A percentile compares a stretch with the other conserved stretches of the same genome.
These are phyloP conservation scores for Poeciliopsis retropinna DNA, from an alignment of 2,113 vertebrate species.

Conservation along the genomic window DNA sequence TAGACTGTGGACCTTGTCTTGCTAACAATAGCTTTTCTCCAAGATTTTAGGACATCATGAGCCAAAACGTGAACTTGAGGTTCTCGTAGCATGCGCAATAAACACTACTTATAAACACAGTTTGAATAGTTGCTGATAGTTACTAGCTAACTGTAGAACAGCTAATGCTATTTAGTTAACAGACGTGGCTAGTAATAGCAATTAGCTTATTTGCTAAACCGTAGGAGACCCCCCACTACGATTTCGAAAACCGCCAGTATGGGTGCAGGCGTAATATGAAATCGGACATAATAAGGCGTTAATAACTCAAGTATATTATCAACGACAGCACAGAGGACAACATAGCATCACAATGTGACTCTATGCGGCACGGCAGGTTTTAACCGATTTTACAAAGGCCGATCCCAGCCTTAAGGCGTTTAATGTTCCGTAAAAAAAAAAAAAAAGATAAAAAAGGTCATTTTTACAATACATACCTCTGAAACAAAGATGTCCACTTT, in stretches of 20 bases:
- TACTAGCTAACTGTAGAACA: background rate
- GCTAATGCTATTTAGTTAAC: background rate
- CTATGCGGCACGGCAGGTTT: conserved; percentile 9
- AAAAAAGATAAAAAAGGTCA: background rate
- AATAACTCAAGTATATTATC: background rate
- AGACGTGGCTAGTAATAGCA: background rate
- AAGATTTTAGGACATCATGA: background rate
- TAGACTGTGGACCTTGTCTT: background rate
- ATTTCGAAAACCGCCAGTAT: background rate
- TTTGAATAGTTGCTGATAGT: background rate
- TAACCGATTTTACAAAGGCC: background rate
- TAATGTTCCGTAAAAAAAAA: background rate
- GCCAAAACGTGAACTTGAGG: background rate
- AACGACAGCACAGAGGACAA: background rate
- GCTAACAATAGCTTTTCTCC: background rate
- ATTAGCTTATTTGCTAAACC: background rate
- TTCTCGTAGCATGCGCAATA: background rate
- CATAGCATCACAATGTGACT: conserved; percentile 35
- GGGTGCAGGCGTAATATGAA: background rate
- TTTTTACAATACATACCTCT: conserved; percentile 33
- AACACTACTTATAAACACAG: background rate
- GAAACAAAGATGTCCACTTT: background rate
- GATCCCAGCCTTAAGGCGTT: background rate
- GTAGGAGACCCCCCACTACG: background rate
- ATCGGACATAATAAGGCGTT: background rate